A percentile compares a stretch with the other conserved stretches of the same genome.
Conservation (phyloP, 2,113 vertebrate genomes). For the Mungos mungo region DNA sequence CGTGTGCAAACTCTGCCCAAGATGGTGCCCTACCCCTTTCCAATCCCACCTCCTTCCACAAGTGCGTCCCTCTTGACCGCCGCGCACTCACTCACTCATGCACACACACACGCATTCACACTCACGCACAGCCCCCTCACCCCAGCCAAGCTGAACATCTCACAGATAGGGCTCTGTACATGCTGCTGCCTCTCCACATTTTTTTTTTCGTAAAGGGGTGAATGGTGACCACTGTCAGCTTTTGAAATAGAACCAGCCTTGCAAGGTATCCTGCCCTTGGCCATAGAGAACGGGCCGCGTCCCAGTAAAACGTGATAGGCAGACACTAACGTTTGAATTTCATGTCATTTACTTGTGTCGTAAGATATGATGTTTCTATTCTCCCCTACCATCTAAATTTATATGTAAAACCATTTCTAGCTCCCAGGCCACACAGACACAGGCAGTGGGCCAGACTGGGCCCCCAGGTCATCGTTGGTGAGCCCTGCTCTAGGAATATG, state of each 20-base stretch:
- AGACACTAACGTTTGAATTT: background rate
- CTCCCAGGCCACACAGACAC: background rate
- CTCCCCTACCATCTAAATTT: background rate
- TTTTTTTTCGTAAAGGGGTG: background rate
- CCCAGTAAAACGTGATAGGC: background rate
- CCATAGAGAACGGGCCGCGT: background rate
- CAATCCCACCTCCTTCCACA: background rate
- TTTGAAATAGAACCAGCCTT: background rate
- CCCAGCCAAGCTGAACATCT: background rate
- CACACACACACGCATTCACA: no score
- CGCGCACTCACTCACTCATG: no score
- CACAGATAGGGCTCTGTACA: background rate
- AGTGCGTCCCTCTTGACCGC: background rate
- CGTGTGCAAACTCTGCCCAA: background rate
- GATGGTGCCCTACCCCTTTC: background rate
- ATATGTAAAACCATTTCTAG: background rate
- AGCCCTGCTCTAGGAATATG: background rate
- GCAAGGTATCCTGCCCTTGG: background rate
- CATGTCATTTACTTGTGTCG: background rate
- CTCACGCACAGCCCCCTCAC: background rate
- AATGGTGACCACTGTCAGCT: background rate
- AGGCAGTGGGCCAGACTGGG: background rate
- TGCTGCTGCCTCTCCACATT: background rate
- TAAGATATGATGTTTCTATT: background rate
- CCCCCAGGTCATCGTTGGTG: accelerated